These are phyloP conservation scores for Sebastes cheni DNA, from an alignment of 2,797 vertebrate species.

Conservation along the genomic window DNA sequence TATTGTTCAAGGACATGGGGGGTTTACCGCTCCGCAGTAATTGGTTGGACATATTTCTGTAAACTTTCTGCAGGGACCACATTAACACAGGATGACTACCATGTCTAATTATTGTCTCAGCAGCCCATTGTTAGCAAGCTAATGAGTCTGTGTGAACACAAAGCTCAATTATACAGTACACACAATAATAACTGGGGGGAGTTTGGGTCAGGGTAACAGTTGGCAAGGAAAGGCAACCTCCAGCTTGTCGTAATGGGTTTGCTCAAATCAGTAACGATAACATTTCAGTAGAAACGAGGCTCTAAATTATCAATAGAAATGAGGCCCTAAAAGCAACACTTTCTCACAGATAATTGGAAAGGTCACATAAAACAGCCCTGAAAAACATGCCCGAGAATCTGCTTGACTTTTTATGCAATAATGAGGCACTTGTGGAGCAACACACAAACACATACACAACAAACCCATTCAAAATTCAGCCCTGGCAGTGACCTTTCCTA, in stretches of 20 bases:
- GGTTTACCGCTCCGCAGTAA: conserved; percentile 29
- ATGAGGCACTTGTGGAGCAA: conserved; percentile 13
- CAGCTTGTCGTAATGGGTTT: conserved; percentile 34
- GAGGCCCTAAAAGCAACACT: conserved; percentile 14
- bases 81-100: conserved; percentile 51
- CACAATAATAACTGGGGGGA: conserved; percentile 13
- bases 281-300: conserved; percentile 16
- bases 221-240: conserved; percentile 28
- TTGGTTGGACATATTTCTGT: conserved; percentile 54
- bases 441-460: not conserved
- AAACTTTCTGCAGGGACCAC: conserved; percentile 35
- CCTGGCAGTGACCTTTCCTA: not conserved
- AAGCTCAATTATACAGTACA: conserved; percentile 45
- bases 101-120: conserved; percentile 57
- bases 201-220: conserved; percentile 28
- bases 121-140: conserved; percentile 35
- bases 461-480: conserved; percentile 3
- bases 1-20: conserved; percentile 55
- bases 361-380: conserved; percentile 6
- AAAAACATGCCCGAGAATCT: conserved; percentile 16
- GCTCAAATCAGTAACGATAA: conserved; percentile 12
- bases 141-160: conserved; percentile 49
- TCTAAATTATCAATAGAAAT: conserved; percentile 1
- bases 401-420: conserved; percentile 8
- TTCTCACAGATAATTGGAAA: conserved; percentile 21